Percentiles rank a stretch among this genome's conserved stretches.
Evolutionary conservation across 2,888 invertebrate genomes (phyloP).

Genomic region (Drosophila atripex): DNA sequence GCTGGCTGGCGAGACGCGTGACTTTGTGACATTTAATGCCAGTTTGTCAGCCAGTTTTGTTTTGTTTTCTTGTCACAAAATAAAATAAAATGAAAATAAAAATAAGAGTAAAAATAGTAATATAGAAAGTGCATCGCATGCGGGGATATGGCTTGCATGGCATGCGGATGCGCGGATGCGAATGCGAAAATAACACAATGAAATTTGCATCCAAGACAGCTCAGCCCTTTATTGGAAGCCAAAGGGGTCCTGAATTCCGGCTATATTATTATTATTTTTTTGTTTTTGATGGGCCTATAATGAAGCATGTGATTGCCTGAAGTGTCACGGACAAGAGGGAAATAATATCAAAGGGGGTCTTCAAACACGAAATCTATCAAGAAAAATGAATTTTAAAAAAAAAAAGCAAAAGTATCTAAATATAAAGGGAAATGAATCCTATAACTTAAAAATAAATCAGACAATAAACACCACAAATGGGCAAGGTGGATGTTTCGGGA

Average conservation of each 20-base stretch:
- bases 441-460: not conserved
- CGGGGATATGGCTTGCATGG: slow-evolving; percentile 43
- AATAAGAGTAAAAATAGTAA: not conserved
- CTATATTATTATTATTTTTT: too few relatives aligned
- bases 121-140: slow-evolving; percentile 24
- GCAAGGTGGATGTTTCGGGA: slow-evolving; percentile 36
- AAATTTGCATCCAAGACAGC: slow-evolving; percentile 62
- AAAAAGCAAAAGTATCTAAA: not conserved
- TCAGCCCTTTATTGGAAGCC: not conserved
- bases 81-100: not conserved
- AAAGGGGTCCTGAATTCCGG: not conserved
- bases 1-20: slow-evolving; percentile 55
- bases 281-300: slow-evolving; percentile 65
- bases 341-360: slow-evolving; percentile 3
- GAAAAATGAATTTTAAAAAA: too few relatives aligned
- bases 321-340: slow-evolving; percentile 56
- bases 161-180: slow-evolving; percentile 47
- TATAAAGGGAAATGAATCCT: not conserved
- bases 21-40: slow-evolving; percentile 77
- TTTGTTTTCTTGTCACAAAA: slow-evolving; percentile 15
- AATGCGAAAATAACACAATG: slow-evolving; percentile 72
- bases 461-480: slow-evolving; percentile 33
- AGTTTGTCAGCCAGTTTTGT: slow-evolving; percentile 59
- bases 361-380: slow-evolving; percentile 8
- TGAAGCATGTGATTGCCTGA: slow-evolving; percentile 74